A percentile compares a stretch with the other conserved stretches of the same genome.
These are phyloP conservation scores for Fulica atra DNA, from an alignment of 2,113 vertebrate genomes.

Conservation along the genomic window DNA sequence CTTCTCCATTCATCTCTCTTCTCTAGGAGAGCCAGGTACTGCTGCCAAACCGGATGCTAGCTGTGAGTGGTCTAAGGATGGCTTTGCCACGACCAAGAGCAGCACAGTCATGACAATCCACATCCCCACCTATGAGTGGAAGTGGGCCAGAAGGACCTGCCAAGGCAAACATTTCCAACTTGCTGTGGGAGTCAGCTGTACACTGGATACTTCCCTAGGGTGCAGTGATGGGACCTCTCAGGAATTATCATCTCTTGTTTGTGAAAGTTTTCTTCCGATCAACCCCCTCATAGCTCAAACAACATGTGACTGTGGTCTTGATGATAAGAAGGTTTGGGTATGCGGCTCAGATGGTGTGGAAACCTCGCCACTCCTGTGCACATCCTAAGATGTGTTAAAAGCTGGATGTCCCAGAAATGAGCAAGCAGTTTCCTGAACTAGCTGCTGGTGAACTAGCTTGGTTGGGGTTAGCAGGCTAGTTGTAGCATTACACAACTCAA, in stretches of 20 bases:
- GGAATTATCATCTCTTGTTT: not conserved
- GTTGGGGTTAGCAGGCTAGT: not conserved
- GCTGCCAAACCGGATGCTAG: not conserved
- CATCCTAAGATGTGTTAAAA: not conserved
- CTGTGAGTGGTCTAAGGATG: not conserved
- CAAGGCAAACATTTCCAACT: not conserved
- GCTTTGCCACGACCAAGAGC: not conserved
- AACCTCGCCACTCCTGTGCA: not conserved
- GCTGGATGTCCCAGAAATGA: not conserved
- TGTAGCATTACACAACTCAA: not conserved
- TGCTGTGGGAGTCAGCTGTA: not conserved
- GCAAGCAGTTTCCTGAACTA: not conserved
- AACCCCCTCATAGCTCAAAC: not conserved
- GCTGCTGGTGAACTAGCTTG: not conserved
- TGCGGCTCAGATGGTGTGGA: not conserved
- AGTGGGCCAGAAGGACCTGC: not conserved
- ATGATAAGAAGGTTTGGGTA: not conserved
- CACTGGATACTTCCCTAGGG: not conserved
- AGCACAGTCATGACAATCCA: not conserved
- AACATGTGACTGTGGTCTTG: not conserved
- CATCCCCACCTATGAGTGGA: not conserved
- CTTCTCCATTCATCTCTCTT: not conserved
- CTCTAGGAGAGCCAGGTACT: not conserved
- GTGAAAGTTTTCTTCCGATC: not conserved
- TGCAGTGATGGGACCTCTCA: not conserved